Conservation (phyloP, 2,888 invertebrate species). For the Caenorhabditis sp. region DNA sequence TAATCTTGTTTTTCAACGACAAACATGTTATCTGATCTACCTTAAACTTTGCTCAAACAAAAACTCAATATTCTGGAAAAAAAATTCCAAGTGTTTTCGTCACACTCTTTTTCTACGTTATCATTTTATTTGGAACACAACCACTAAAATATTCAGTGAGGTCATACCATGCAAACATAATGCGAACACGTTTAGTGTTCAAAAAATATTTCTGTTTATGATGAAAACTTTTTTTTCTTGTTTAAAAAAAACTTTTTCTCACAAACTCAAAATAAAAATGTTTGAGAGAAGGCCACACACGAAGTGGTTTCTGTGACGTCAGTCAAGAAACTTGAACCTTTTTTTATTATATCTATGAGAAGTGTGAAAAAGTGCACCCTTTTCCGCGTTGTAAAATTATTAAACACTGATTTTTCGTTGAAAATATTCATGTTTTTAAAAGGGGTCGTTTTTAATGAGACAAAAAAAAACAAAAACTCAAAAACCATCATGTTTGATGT, state of each 20-base stretch:
- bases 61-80: not conserved
- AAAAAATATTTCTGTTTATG: not conserved
- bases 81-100: not conserved
- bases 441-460: too few relatives aligned
- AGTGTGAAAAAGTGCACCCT: not conserved
- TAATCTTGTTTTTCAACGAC: too few relatives aligned
- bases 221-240: not conserved
- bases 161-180: not conserved
- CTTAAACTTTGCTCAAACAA: too few relatives aligned
- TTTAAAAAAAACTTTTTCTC: not conserved
- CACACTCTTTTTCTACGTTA: too few relatives aligned
- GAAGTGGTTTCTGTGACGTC: not conserved
- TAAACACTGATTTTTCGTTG: too few relatives aligned
- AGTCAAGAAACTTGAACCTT: not conserved
- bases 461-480: too few relatives aligned
- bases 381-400: not conserved
- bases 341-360: not conserved
- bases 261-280: not conserved
- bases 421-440: too few relatives aligned
- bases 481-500: too few relatives aligned
- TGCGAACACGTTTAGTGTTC: not conserved
- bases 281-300: not conserved
- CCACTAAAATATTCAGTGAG: not conserved
- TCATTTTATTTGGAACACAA: not conserved
- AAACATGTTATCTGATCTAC: too few relatives aligned